Conservation (phyloP, 30 jellyfish, hydroid and myxozoan species). For the Morbakka virulenta region DNA sequence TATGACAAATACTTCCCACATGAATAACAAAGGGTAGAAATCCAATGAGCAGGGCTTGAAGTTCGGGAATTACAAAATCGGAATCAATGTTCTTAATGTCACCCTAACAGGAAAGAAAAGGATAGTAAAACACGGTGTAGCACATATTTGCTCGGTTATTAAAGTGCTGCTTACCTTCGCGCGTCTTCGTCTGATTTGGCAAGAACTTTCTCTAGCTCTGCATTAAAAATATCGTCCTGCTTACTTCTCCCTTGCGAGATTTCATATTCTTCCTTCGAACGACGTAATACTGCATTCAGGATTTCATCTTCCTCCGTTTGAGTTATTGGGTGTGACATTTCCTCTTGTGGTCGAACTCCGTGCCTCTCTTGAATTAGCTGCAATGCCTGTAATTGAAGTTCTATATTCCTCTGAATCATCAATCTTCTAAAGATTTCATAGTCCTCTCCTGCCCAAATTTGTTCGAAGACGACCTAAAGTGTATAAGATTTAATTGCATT, state of each 20-base stretch:
- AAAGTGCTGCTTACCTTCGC: too few relatives aligned
- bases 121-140: too few relatives aligned
- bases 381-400: conserved; percentile 91
- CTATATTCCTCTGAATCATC: conserved; percentile 96
- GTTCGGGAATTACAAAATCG: too few relatives aligned
- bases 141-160: too few relatives aligned
- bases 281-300: conserved; percentile 59
- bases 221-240: conserved; percentile 7
- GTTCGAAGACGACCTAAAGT: conserved; percentile 83
- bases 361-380: conserved; percentile 78
- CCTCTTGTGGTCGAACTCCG: conserved; percentile 12
- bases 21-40: too few relatives aligned
- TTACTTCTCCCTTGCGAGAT: conserved; percentile 5
- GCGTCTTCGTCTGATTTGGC: conserved; percentile 50
- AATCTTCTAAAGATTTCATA: conserved; percentile 84
- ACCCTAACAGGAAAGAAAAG: too few relatives aligned
- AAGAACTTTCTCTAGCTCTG: conserved; percentile 27
- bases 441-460: conserved; percentile 97
- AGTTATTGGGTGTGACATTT: neutral
- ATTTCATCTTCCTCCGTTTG: conserved; percentile 70
- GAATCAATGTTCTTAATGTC: too few relatives aligned
- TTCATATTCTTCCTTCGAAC: conserved; percentile 83
- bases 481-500: too few relatives aligned
- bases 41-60: too few relatives aligned
- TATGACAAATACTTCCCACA: too few relatives aligned